Base-by-base conservation (phyloP, 2,888 invertebrate genomes). In the Phlogophora meticulosa region DNA sequence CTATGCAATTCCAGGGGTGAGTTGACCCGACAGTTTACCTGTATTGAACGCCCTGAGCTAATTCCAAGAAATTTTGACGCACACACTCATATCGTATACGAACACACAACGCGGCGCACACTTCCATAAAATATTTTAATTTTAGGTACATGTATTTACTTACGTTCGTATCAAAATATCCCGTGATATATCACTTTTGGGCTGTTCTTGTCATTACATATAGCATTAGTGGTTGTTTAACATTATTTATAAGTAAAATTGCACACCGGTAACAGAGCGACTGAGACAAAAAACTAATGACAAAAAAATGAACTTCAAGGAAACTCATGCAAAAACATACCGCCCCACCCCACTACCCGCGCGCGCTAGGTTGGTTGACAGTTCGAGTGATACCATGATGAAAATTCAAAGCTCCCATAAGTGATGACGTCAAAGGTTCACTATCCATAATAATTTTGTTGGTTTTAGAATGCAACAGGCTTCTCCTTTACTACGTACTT, bases 61-160 rank as follows among this genome's bases (percentile, higher is more conserved):
- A 86, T 94, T 94, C 94, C 88, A 66, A 90, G 94, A 94, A 94
- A 86, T 78, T 93, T 87, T 88, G 90, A 91, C 91, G 87, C 91
- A 85, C 87, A 92, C 88, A 85, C 89, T 90, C 88, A 87, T 65
- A 69, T 83, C 70, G 38, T 55, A 58, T 65, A 51, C 45, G 46
- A 57, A 64, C 64, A 55, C 56, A 83, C 83, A 66, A 57, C 66
- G 70, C 76, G 40, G 66, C 78, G 38, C 81, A 82, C 86, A 88
- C 91, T 63, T 82, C 88, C 88, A 87, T 87, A 85, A 46, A 71
- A 20, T 80, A 85, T 78, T 87, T 88, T 93, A 93, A 92, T 90
- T 92, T 90, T 93, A 93, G 91, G 28, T 88, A 88, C 87, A 74
- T 81, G 69, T 79, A 73, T 56, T 73, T 83, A 82, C 83, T 78